Base-by-base conservation (phyloP, 2,797 vertebrate species). In the Anabacerthia variegaticeps region DNA sequence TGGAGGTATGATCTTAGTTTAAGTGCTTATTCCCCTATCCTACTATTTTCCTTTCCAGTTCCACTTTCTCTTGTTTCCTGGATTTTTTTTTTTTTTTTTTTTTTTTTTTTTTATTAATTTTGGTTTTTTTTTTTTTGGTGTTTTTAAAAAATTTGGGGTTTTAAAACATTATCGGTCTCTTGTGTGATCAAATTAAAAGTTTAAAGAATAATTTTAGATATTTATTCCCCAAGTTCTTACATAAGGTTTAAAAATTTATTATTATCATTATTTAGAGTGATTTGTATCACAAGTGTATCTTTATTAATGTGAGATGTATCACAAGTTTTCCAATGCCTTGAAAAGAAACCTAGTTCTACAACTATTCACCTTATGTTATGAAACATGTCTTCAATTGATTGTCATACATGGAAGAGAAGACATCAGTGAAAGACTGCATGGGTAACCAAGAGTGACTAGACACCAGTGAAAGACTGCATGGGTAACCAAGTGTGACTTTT, bases 71-170 rank as follows among this genome's bases (percentile, higher is more conserved):
- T 37, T 26, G 2, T 46, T 41, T 61, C 20, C 4, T 67, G 17
- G 16, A 34, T 48, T 24, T 48, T 48, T 46, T 13, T 48, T 49
- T 49, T 49, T 49, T 44, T 19, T 43, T 18, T 19, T 43, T 22
- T 46, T 23, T 46, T 46, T 46, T 46, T 46, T 48, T 48, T 48
- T 48, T 46, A 52, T 22, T 74, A 0, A 22, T 55, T 12, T 5
- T 56, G 49, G 44, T 39, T 2, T 32, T 88, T 39, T 3, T 14
- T 28, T 4, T 8, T 37, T 21, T 0, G 0, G 9, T 65, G 5
- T 46, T 24, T 41, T 73, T 68, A 1, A 3, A n/a, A 3, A n/a
- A n/a, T 37, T 21, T 0, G 0, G 9, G 59, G 5, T 46, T 24
- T 41, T 73, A 3, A n/a, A 3, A n/a, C 3, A 30, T 69, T 41